Base-by-base conservation (phyloP, 2,888 invertebrate genomes). In the Dryocosmus kuriphilus region DNA sequence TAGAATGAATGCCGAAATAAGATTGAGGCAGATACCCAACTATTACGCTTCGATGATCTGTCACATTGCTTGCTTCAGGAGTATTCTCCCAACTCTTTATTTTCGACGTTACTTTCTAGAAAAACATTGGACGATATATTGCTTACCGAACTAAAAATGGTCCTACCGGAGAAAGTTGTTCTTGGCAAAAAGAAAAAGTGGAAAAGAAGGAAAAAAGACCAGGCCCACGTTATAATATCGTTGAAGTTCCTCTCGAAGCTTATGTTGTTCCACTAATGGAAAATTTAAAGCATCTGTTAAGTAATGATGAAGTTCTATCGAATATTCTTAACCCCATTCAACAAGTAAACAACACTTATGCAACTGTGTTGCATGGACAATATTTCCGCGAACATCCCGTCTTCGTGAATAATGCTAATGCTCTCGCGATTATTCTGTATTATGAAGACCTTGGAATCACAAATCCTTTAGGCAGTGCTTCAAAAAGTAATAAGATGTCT, bases 381-480 rank as follows among this genome's bases (percentile, higher is more conserved):
- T 55, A 77, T 63, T 86, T 82, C 60, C 77, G 79, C 71, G 75
- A 81, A 35, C 84, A 85, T 65, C 46, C 63, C 24, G 84, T 80
- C 74, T 85, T 85, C 61, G 75, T 76, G 41, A 38, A 65, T 22
- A 77, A 82, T 76, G 67, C 76, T 60, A 82, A 81, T 60, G 79
- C 83, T 27, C 63, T 86, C 38, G 83, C 83, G 30, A 80, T 86
- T 61, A 82, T 85, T 41, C 38, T 86, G 0, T 86, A 86, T 65
- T 79, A 80, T 57, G 85, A 80, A n/a, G 78, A 80, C 24, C 3
- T 78, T n/a, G 75, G 46, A 41, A 65, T 77, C 19, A 60, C 77
- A 24, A 80, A 80, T 77, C 77, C 77, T 35, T 5, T 77, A 14
- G 57, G 80, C 11, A 16, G 77, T 60, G 22, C 19, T 46, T 74